These are phyloP conservation scores for Cassiopea andromeda DNA, from an alignment of 30 jellyfish, hydroid and myxozoan species.

Conservation along the genomic window DNA sequence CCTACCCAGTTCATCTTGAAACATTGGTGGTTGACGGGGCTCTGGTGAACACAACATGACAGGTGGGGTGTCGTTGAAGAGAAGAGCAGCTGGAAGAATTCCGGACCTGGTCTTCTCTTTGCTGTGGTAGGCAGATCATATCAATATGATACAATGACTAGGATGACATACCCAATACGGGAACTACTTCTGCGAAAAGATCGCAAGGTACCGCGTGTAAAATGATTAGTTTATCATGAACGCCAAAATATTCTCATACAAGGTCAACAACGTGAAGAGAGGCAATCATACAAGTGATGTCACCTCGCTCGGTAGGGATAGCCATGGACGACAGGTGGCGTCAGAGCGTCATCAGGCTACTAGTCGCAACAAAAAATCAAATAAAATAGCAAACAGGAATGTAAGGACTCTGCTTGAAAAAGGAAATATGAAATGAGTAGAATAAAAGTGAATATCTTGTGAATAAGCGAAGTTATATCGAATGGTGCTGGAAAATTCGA, in stretches of 20 bases:
- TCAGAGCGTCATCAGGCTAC: constrained; percentile 30
- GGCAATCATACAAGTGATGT: constrained; percentile 30
- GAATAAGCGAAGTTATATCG: constrained; percentile 10
- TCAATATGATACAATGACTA: constrained; percentile 21
- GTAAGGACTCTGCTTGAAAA: constrained; percentile 12
- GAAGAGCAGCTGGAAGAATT: constrained; percentile 30
- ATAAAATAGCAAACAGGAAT: constrained; percentile 20
- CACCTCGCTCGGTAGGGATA: constrained; percentile 59
- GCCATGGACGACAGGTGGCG: constrained; percentile 49
- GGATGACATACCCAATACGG: constrained; percentile 12
- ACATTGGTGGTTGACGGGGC: constrained; percentile 25
- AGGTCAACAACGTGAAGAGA: constrained; percentile 28
- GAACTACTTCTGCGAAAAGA: constrained; percentile 14
- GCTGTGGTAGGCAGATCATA: constrained; percentile 25
- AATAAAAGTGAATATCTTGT: constrained; percentile 5
- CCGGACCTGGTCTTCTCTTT: constrained; percentile 23
- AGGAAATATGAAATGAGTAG: constrained; percentile 32
- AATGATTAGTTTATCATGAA: constrained; percentile 20
- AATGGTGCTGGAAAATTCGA: constrained; percentile 34
- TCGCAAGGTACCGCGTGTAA: constrained; percentile 26
- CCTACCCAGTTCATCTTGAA: constrained; percentile 21
- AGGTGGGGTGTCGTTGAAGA: constrained; percentile 24
- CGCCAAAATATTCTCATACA: constrained; percentile 10
- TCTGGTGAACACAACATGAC: constrained; percentile 18
- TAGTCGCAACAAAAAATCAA: constrained; percentile 6